Base-by-base conservation (phyloP, 1,140 invertebrate genomes). In the Heterodera schachtii region DNA sequence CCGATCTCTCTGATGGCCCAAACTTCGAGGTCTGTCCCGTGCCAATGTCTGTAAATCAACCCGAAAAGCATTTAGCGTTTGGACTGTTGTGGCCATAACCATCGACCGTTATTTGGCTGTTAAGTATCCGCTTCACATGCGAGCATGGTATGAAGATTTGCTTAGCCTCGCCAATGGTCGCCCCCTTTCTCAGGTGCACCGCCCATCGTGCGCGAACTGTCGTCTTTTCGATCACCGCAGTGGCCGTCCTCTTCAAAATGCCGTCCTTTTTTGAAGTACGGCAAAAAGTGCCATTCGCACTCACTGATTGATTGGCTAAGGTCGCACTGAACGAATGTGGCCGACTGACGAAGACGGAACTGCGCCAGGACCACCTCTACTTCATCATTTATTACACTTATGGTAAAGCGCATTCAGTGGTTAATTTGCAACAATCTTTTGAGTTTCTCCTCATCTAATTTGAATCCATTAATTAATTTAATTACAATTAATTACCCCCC, bases 21-120 rank as follows among this genome's bases (percentile, higher is more conserved):
- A 79, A 89, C 87, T 3, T 87, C 85, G 8, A 64, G 57, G 57
- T 64, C 31, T 31, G 31, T 31, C 31, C 31, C 31, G 31, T 31
- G 31, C 31, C 31, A 31, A 31, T 31, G 31, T 31, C 31, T 31
- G 31, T 31, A 31, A 31, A 31, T 1, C 31, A 31, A 64, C 19
- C 16, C 6, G 11, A 52, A 52, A 52, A 8, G 49, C 57, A 5
- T 64, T 64, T 64, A 81, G 77, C 74, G 87, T 88, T 19, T 88
- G 89, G 89, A 90, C 87, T 41, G 89, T 88, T 67, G 89, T 88
- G 3, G 89, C 87, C 3, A 85, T 88, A 66, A 88, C 87, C 2
- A 86, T 88, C 19, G 87, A 88, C 81, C 87, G 87, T 3, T 88
- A 78, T 3, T 21, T 88, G 31, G 87, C 87, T 13, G 89, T 88